Base-by-base conservation (phyloP, 2,797 vertebrate species). In the Poecilia wingei region DNA sequence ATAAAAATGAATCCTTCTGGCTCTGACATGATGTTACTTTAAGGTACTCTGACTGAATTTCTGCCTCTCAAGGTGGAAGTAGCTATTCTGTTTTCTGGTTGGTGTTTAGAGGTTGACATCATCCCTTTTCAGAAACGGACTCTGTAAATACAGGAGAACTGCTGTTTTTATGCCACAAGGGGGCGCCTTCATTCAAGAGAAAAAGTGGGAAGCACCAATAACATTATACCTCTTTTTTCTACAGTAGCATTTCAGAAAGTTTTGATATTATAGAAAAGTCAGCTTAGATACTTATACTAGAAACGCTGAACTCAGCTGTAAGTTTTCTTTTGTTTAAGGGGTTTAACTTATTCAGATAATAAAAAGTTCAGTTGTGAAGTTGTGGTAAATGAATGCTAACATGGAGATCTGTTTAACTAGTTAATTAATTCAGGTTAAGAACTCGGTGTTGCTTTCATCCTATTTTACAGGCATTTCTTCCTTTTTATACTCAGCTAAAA, bases 161-260 rank as follows among this genome's bases (percentile, higher is more conserved):
- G 94, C 94, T 95, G 93, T 95, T 93, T 92, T 93, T 91, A 90
- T 76, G 91, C 94, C 95, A 95, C 95, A 92, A 94, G 95, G 92
- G 94, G 95, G 95, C 87, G 86, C 89, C 92, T 90, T 90, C 92
- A 91, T 94, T 91, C 90, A 90, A 94, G 91, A 94, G 89, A 91
- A 87, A 72, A 87, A 85, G 85, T 94, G 90, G 89, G 88, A 86
- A 94, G 90, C 92, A 93, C 94, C 91, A 87, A 93, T 94, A 94
- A 95, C 94, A 94, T 93, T 93, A 94, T 96, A 96, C 95, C 95
- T 96, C 95, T 94, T 95, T 96, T 94, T 96, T 96, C 91, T 96
- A 96, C 89, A 94, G 89, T 94, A 94, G 91, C 92, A 93, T 95
- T 96, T 96, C 88, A 94, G 88, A 93, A 91, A 86, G 87, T 94